A percentile compares a stretch with the other conserved stretches of the same genome.
phyloP scores from a whole-genome alignment of 1,140 invertebrate species.

The Danaus melanippus region DNA sequence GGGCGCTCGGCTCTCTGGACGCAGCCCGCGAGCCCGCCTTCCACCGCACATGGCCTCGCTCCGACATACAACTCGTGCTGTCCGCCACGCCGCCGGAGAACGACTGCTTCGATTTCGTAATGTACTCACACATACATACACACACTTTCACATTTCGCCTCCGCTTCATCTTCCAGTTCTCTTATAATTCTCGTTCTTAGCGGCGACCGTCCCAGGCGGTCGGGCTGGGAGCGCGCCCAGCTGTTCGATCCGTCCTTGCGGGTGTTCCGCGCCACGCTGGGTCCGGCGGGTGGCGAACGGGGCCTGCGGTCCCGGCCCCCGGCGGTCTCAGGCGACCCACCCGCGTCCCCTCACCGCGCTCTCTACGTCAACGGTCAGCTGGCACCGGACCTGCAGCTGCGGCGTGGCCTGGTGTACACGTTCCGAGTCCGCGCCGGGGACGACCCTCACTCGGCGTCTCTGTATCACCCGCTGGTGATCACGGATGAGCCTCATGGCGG shows the following conservation, averaged over 20 bases:
- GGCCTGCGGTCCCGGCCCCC: conserved; percentile 52
- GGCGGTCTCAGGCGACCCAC: conserved; percentile 75
- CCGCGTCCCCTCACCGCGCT: conserved; percentile 73
- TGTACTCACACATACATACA: too few relatives aligned
- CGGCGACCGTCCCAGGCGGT: conserved; percentile 15
- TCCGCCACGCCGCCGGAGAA: conserved; percentile 75
- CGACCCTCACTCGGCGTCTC: conserved; percentile 88
- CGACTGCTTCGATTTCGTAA: conserved; percentile 80
- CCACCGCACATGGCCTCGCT: conserved; percentile 86
- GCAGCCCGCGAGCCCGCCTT: conserved; percentile 85
- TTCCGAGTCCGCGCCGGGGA: conserved; percentile 87
- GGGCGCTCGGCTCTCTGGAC: conserved; percentile 89
- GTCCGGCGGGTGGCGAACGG: conserved; percentile 40
- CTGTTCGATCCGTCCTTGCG: conserved; percentile 85
- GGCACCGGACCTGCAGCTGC: conserved; percentile 88
- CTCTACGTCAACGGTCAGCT: conserved; percentile 94
- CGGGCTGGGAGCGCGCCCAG: conserved; percentile 80
- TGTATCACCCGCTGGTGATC: conserved; percentile 94
- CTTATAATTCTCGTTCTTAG: not conserved
- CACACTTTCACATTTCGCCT: too few relatives aligned
- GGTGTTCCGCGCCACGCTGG: conserved; percentile 72
- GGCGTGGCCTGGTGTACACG: conserved; percentile 87
- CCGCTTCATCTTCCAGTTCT: too few relatives aligned
- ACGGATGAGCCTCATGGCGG: conserved; percentile 89
- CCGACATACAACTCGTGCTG: conserved; percentile 78